These are phyloP conservation scores for Squalus acanthias DNA, from an alignment of 2,797 vertebrate genomes.

Conservation along the genomic window DNA sequence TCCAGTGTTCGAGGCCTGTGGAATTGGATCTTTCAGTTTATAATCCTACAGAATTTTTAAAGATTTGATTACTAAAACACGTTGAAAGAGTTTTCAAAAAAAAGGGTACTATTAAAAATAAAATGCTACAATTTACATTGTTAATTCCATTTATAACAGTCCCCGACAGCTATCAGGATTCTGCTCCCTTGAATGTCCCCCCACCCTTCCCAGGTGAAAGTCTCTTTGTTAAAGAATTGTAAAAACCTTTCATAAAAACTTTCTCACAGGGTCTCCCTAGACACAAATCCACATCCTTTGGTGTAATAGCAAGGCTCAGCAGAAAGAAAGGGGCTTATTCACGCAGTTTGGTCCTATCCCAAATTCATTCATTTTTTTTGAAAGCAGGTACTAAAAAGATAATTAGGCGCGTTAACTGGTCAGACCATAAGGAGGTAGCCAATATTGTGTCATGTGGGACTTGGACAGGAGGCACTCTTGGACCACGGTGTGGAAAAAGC, in stretches of 20 bases:
- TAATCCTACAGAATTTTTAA: neutral
- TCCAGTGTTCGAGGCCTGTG: neutral
- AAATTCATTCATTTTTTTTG: conserved; percentile 6
- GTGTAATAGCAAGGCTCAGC: neutral
- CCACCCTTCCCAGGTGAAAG: neutral
- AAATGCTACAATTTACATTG: neutral
- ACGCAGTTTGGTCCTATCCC: neutral
- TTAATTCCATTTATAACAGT: neutral
- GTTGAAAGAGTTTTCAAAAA: neutral
- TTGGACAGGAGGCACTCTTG: neutral
- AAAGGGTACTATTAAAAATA: neutral
- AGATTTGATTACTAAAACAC: neutral
- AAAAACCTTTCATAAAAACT: neutral
- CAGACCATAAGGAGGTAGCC: neutral
- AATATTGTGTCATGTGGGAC: neutral
- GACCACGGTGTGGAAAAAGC: neutral
- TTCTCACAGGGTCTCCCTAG: neutral
- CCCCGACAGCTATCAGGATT: neutral
- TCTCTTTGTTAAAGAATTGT: neutral
- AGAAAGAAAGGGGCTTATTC: neutral
- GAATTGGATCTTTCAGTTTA: neutral
- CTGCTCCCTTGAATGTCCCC: neutral
- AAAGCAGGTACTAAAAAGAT: conserved; percentile 5
- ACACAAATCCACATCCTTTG: conserved; percentile 1
- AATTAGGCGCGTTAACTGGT: neutral